Evolutionary conservation across 2,113 vertebrate genomes (phyloP), one percentile per base, ranked within the genome.

Genomic region (Passer domesticus): DNA sequence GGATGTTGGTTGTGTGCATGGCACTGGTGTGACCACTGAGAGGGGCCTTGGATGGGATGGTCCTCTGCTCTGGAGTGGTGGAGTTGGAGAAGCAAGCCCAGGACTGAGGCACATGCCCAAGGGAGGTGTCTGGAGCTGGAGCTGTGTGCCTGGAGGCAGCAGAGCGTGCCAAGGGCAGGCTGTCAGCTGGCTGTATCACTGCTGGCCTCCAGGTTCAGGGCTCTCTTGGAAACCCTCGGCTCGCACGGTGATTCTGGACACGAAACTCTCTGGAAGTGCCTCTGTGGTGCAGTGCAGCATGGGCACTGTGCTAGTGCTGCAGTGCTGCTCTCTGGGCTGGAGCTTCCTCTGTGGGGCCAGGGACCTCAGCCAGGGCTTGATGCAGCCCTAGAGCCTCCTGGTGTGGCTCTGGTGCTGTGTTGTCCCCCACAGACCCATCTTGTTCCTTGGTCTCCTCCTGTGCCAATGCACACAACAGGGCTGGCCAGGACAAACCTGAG

Each of bases 201-300:
- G 55, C 76, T 83, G 86, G 72, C 15, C 50, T 73, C 5, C 83
- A 67, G 76, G 47, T 87, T 63, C 56, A 43, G 80, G 3, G 7
- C 31, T 72, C 25, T 35, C 55, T 3, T 77, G 87, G 89, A 92
- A 86, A 22, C 50, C 66, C 79, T 35, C 0, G 1, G 24, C 79
- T 77, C 10, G 2, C 5, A 1, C 28, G 0, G 11, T 27, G 76
- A 19, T 81, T 23, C 35, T 50, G 68, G 31, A 2, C 4, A 1
- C 35, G 78, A 55, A 58, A 12, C 83, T 44, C 7, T 46, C 68
- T 92, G 93, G 91, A 63, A 27, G 33, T 74, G 73, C n/a, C 83
- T 81, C 28, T 5, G 0, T 81, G 91, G 95, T 95, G 95, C 96
- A 95, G 80, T 92, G 91, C 93, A 94, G 96, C 59, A 21, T 1